Conservation (phyloP, 2,113 vertebrate species). For the Isichthys henryi region DNA sequence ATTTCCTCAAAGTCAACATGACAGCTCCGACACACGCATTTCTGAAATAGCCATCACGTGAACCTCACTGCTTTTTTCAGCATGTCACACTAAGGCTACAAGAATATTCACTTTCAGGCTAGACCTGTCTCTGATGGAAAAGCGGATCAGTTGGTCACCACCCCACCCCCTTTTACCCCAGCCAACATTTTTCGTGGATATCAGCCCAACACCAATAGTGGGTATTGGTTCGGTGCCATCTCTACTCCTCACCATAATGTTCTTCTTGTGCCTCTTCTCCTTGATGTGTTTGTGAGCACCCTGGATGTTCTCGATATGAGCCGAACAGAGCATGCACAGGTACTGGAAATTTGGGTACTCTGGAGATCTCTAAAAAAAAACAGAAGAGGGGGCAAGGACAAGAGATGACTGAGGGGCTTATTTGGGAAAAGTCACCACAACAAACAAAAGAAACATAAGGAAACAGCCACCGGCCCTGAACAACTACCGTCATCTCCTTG, state of each 20-base stretch:
- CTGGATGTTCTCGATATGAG: slow-evolving; percentile 97
- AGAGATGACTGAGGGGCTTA: too few relatives aligned
- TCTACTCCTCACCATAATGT: slow-evolving; percentile 75
- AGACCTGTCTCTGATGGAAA: neutral
- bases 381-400: slow-evolving; percentile 22
- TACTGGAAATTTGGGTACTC: slow-evolving; percentile 95
- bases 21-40: neutral
- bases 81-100: neutral
- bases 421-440: neutral
- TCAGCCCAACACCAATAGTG: neutral
- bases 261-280: slow-evolving; percentile 98
- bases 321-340: slow-evolving; percentile 93
- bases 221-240: neutral
- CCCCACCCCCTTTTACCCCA: neutral
- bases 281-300: slow-evolving; percentile 98
- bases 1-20: neutral
- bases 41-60: neutral
- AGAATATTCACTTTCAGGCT: neutral
- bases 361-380: slow-evolving; percentile 74
- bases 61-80: neutral
- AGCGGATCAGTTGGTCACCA: neutral
- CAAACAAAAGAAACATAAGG: neutral
- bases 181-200: neutral
- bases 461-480: neutral
- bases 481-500: neutral